Conservation (phyloP, 1,140 invertebrate species). For the Neodiprion virginianus region DNA sequence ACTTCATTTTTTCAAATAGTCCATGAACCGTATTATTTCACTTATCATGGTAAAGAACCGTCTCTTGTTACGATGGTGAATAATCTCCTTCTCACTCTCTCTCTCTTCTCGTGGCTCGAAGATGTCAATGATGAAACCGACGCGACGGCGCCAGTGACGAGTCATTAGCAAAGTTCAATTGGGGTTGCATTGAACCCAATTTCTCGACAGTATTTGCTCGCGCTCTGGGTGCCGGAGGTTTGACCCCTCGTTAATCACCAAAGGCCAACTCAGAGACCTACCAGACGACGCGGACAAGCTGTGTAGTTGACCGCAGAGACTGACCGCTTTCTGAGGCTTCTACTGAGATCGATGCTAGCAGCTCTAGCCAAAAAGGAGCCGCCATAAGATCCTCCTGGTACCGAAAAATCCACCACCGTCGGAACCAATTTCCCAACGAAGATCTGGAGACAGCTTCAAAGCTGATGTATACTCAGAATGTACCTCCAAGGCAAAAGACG, state of each 20-base stretch:
- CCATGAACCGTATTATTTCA: no score
- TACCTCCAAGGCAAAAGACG: conserved; percentile 21
- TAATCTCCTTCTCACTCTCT: no score
- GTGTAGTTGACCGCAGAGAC: conserved; percentile 58
- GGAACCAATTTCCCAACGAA: no score
- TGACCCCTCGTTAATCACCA: conserved; percentile 62
- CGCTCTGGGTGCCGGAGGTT: conserved; percentile 48
- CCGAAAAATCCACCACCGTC: no score
- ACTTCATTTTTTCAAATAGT: not conserved
- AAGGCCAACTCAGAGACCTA: conserved; percentile 41
- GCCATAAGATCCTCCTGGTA: no score
- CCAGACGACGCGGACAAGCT: conserved; percentile 45
- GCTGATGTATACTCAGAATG: no score
- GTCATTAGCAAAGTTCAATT: conserved; percentile 45
- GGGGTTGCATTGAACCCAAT: conserved; percentile 31
- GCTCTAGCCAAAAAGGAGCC: no score
- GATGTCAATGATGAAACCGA: not conserved
- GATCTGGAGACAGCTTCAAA: no score
- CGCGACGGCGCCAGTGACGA: not conserved
- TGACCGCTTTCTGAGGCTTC: conserved; percentile 43
- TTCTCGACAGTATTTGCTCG: conserved; percentile 43
- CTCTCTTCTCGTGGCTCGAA: no score
- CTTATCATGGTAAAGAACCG: no score
- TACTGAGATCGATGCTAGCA: conserved; percentile 27
- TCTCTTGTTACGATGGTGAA: no score